These are phyloP conservation scores for Athetis lepigone DNA, from an alignment of 2,888 invertebrate species.

Conservation along the genomic window DNA sequence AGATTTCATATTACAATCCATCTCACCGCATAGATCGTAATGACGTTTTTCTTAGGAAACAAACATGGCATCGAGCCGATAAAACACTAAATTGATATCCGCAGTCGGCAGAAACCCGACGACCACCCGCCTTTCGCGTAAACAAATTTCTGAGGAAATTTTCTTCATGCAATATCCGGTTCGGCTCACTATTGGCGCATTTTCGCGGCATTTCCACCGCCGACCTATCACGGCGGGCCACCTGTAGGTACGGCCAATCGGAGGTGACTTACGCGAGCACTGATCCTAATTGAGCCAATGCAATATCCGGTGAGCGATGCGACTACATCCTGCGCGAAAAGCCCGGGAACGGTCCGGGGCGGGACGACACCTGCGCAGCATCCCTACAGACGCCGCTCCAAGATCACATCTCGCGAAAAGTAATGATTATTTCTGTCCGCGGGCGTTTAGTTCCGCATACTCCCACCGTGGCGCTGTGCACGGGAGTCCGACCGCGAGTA, in stretches of 20 bases:
- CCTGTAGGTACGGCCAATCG: conserved; percentile 74
- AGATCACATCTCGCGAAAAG: conserved; percentile 90
- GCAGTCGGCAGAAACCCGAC: conserved; percentile 75
- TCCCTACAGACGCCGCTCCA: conserved; percentile 80
- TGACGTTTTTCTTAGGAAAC: conserved; percentile 69
- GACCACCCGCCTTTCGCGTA: conserved; percentile 80
- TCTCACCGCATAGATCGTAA: conserved; percentile 45
- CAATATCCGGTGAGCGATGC: conserved; percentile 80
- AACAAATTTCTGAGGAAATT: conserved; percentile 89
- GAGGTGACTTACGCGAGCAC: conserved; percentile 71
- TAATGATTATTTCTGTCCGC: conserved; percentile 91
- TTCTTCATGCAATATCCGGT: conserved; percentile 86
- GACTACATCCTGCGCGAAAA: conserved; percentile 86
- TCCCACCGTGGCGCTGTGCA: conserved; percentile 84
- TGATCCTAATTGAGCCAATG: conserved; percentile 83
- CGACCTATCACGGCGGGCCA: conserved; percentile 72
- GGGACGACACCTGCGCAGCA: conserved; percentile 86
- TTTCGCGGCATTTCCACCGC: conserved; percentile 78
- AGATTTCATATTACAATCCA: conserved; percentile 51
- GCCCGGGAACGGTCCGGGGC: conserved; percentile 84
- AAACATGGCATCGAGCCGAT: conserved; percentile 68
- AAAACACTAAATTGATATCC: conserved; percentile 83
- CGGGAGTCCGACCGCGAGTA: conserved; percentile 79
- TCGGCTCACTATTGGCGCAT: conserved; percentile 73
- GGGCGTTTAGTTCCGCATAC: conserved; percentile 85